phyloP scores from a whole-genome alignment of 2,797 vertebrate genomes.

The Triplophysa yarkandensis region DNA sequence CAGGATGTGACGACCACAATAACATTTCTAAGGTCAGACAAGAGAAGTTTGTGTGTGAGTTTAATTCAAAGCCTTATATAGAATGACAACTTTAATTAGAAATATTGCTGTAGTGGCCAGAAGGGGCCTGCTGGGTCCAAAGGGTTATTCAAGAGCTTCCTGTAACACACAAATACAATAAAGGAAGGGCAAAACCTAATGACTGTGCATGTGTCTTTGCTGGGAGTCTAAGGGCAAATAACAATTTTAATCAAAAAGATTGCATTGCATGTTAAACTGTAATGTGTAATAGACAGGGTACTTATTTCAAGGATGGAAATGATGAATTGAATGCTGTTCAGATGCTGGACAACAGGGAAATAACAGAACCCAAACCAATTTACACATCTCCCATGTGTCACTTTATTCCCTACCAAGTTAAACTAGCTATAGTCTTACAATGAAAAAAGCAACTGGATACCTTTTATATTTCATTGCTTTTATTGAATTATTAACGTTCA shows the following conservation, averaged over 20 bases:
- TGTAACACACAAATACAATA: conserved; percentile 59
- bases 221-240: conserved; percentile 55
- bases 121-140: conserved; percentile 54
- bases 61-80: conserved; percentile 63
- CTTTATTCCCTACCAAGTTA: not conserved
- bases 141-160: conserved; percentile 53
- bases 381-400: not conserved
- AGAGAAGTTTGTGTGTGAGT: conserved; percentile 38
- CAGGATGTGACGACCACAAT: conserved; percentile 55
- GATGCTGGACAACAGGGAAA: not conserved
- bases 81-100: conserved; percentile 68
- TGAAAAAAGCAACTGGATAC: not conserved
- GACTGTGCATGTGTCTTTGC: conserved; percentile 53
- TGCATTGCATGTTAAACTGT: conserved; percentile 55
- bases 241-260: conserved; percentile 64
- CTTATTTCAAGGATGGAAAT: conserved; percentile 29
- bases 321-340: not conserved
- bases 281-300: conserved; percentile 46
- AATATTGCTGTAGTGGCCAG: conserved; percentile 60
- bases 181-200: conserved; percentile 65
- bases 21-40: conserved; percentile 66
- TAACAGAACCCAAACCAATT: not conserved
- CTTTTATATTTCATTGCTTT: not conserved
- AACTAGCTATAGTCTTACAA: not conserved
- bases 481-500: not conserved